phyloP scores from a whole-genome alignment of 2,888 invertebrate species.

The Perizoma flavofasciatum region DNA sequence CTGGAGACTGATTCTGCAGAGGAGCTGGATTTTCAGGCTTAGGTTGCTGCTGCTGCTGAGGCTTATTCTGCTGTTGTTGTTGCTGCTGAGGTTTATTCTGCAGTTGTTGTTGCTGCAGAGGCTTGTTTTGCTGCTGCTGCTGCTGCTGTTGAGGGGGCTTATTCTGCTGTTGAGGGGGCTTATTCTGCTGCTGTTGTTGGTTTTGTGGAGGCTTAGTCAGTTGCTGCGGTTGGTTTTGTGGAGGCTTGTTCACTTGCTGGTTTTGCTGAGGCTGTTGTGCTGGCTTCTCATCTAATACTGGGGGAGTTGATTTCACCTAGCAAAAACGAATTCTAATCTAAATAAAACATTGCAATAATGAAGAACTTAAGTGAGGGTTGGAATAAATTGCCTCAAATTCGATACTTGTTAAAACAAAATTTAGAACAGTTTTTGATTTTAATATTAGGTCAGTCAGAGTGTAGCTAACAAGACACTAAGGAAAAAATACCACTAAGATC shows the following conservation, averaged over 20 bases:
- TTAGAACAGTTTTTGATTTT: no score
- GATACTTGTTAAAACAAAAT: no score
- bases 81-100: conserved; percentile 41
- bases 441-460: no score
- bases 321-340: conserved; percentile 1
- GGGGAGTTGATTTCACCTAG: conserved; percentile 38
- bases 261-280: conserved; percentile 36
- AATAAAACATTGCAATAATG: no score
- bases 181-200: conserved; percentile 40
- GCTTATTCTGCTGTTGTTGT: conserved; percentile 40
- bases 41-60: conserved; percentile 38
- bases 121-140: conserved; percentile 41
- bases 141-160: conserved; percentile 40
- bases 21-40: conserved; percentile 40
- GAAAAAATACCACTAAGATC: no score
- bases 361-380: no score
- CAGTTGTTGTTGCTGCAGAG: conserved; percentile 35
- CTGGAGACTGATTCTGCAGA: conserved; percentile 34
- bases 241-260: conserved; percentile 39
- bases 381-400: no score
- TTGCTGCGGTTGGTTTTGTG: conserved; percentile 27
- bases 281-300: conserved; percentile 40
- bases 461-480: no score
- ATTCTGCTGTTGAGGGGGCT: conserved; percentile 40
- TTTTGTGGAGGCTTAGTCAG: conserved; percentile 37